Conservation (phyloP, 2,113 vertebrate species). For the Myocastor coypus region DNA sequence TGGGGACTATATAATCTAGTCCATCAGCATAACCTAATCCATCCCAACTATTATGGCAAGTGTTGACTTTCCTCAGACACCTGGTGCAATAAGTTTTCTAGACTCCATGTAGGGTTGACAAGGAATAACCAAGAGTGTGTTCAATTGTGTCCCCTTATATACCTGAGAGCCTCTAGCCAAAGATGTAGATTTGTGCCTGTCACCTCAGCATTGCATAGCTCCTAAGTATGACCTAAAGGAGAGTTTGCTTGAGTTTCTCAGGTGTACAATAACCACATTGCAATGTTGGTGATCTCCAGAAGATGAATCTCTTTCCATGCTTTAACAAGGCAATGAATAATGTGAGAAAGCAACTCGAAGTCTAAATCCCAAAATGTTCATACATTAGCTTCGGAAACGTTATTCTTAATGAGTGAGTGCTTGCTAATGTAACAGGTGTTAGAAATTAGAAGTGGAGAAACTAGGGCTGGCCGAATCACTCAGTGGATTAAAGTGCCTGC, state of each 20-base stretch:
- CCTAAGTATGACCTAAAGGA: not conserved
- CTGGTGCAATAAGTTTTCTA: not conserved
- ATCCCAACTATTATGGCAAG: not conserved
- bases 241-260: not conserved
- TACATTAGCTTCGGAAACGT: not conserved
- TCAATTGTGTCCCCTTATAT: not conserved
- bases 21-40: not conserved
- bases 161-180: not conserved
- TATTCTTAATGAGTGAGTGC: not conserved
- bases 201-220: not conserved
- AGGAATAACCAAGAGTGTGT: not conserved
- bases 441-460: not conserved
- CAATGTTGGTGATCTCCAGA: not conserved
- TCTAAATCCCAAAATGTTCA: not conserved
- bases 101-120: not conserved
- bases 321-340: constrained; percentile 30
- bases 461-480: no score
- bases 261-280: not conserved
- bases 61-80: not conserved
- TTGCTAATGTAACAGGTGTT: not conserved
- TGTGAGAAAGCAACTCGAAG: not conserved
- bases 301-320: constrained; percentile 16
- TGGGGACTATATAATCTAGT: no score
- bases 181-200: not conserved
- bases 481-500: no score